Evolutionary conservation across 2,888 invertebrate genomes (phyloP), one percentile per base, ranked within the genome.

Genomic region (Octonoba sinensis): DNA sequence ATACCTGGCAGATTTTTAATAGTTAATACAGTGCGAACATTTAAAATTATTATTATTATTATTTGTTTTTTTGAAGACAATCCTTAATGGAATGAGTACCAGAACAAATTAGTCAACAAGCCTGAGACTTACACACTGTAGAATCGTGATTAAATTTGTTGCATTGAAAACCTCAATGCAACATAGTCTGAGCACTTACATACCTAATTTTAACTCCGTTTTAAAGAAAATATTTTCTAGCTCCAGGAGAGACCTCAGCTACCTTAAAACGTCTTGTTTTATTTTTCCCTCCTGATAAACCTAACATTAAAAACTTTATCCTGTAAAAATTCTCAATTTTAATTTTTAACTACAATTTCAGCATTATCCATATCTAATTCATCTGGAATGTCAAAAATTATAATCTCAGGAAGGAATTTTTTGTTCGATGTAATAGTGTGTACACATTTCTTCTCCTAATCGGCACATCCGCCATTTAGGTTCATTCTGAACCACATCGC

Each of bases 301-400:
- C 24, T 60, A 11, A 60, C 60, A 22, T 60, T 60, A 60, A 60
- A 60, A 4, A 22, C 24, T 4, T 60, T 16, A 15, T 22, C 22
- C 16, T 60, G 12, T 11, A 60, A 20, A 20, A 12, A 8, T 22
- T 60, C 60, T 20, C 8, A 22, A 60, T 60, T 60, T 60, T 60
- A 24, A 16, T 60, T 18, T 60, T 60, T 60, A 60, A 60, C 60
- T 22, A 60, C 20, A 15, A 12, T 60, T 60, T 60, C 60, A 60
- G 60, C 60, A 24, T 60, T 60, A 60, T 60, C 16, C 11, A 60
- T 60, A 22, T 60, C 60, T 60, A 60, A 22, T 20, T 60, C 60
- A 18, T 60, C 60, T 11, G 20, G 60, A 4, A 60, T 60, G 24
- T 60, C 22, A 60, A 22, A 60, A 12, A 60, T 60, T 22, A 60